Percentiles rank a stretch among this genome's conserved stretches.
These are phyloP conservation scores for Haliclona indistincta DNA, from an alignment of 37 sponge, comb jelly and placozoan species.

Conservation along the genomic window DNA sequence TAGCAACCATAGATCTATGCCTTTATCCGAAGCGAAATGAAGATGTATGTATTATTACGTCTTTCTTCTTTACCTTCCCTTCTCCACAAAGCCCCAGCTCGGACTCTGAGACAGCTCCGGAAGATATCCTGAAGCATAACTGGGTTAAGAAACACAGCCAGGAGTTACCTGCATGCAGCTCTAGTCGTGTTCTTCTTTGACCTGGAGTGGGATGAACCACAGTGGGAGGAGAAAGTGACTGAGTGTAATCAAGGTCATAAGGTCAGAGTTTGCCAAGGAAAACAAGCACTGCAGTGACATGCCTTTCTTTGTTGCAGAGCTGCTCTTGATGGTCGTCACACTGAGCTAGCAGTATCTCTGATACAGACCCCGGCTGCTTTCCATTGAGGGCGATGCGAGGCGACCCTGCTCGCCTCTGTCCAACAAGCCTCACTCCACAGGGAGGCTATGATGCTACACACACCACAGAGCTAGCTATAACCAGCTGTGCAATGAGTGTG, in stretches of 20 bases:
- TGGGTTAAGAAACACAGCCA: slow-evolving; percentile 90
- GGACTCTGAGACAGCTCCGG: slow-evolving; percentile 9
- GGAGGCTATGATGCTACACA: slow-evolving; percentile 7
- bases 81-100: neutral
- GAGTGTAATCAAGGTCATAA: slow-evolving; percentile 86
- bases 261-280: neutral
- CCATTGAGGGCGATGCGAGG: too few relatives aligned
- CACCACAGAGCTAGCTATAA: slow-evolving; percentile 50
- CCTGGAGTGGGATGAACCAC: slow-evolving; percentile 90
- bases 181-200: slow-evolving; percentile 91
- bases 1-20: slow-evolving; percentile 56
- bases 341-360: slow-evolving; percentile 77
- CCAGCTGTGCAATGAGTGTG: slow-evolving; percentile 63
- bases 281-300: neutral
- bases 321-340: slow-evolving; percentile 57
- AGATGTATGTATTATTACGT: neutral
- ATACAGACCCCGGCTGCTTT: too few relatives aligned
- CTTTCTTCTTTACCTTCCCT: neutral
- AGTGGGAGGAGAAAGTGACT: slow-evolving; percentile 87
- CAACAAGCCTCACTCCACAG: slow-evolving; percentile 26
- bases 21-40: slow-evolving; percentile 41
- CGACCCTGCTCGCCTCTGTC: too few relatives aligned
- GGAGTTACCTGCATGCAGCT: slow-evolving; percentile 83
- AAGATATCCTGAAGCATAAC: slow-evolving; percentile 70
- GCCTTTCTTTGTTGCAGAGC: neutral